Conservation (phyloP, 1,140 invertebrate species). For the Hesperophylax magnus region DNA sequence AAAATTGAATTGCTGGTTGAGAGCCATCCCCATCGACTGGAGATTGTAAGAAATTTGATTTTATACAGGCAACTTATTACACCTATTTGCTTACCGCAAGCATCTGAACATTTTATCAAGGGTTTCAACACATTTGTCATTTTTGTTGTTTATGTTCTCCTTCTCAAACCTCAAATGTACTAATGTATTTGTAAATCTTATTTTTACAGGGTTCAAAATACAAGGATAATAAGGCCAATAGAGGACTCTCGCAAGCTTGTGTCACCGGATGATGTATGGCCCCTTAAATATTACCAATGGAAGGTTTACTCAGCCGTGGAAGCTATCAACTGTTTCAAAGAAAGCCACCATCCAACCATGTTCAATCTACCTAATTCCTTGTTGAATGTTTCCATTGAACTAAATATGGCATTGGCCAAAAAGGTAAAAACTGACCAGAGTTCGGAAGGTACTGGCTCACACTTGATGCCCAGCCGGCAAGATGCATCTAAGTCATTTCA, state of each 20-base stretch:
- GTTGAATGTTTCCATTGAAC: constrained; percentile 77
- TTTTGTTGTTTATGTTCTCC: no score
- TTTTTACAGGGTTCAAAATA: constrained; percentile 57
- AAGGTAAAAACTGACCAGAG: constrained; percentile 59
- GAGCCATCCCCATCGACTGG: no score
- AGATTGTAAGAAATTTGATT: no score
- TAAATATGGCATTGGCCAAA: constrained; percentile 79
- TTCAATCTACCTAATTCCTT: constrained; percentile 78
- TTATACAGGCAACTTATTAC: no score
- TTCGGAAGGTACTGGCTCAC: no score
- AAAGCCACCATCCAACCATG: constrained; percentile 84
- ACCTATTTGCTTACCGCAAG: no score
- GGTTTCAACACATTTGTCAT: no score
- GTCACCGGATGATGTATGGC: constrained; percentile 76
- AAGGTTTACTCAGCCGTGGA: constrained; percentile 77
- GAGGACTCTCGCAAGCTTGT: constrained; percentile 69
- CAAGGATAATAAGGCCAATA: constrained; percentile 58
- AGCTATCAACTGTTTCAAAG: constrained; percentile 80
- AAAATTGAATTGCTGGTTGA: no score
- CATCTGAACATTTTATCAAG: no score
- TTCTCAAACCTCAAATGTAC: no score
- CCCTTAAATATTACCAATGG: constrained; percentile 69
- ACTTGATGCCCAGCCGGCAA: no score
- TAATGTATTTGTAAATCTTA: background rate
- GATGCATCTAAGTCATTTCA: no score